phyloP scores from a whole-genome alignment of 2,797 vertebrate genomes.

The Acropternis orthonyx region DNA sequence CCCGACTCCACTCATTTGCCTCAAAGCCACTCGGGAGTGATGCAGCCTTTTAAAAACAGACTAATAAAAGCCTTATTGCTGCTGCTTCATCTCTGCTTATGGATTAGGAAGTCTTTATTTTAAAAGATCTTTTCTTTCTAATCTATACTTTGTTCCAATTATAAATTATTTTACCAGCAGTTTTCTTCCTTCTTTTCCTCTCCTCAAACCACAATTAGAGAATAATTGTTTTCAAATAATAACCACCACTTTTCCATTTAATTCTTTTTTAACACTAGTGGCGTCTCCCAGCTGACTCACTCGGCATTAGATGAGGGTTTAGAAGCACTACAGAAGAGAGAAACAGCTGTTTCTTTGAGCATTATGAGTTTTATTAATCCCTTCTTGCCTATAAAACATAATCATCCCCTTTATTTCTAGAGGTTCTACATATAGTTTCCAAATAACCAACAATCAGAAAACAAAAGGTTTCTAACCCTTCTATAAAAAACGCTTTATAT shows the following conservation, averaged over 20 bases:
- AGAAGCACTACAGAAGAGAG: conserved; percentile 57
- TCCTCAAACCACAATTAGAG: conserved; percentile 66
- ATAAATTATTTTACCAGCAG: conserved; percentile 66
- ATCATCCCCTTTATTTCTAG: conserved; percentile 77
- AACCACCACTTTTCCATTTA: conserved; percentile 63
- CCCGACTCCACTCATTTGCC: not conserved
- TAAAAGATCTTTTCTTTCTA: conserved; percentile 14
- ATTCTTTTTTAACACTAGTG: conserved; percentile 59
- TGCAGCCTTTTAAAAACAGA: not conserved
- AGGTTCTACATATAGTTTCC: conserved; percentile 63
- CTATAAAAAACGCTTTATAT: conserved; percentile 45
- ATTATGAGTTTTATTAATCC: conserved; percentile 71
- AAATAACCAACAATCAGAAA: conserved; percentile 73
- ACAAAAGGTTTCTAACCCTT: conserved; percentile 66
- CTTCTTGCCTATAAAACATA: conserved; percentile 74
- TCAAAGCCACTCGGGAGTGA: not conserved
- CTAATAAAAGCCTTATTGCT: conserved; percentile 27
- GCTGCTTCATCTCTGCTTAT: conserved; percentile 28
- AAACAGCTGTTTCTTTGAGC: conserved; percentile 76
- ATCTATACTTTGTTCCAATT: conserved; percentile 55
- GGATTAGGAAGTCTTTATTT: conserved; percentile 54
- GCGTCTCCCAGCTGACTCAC: conserved; percentile 68
- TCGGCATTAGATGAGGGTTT: conserved; percentile 56
- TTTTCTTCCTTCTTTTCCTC: conserved; percentile 10
- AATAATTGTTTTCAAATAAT: conserved; percentile 75